Evolutionary conservation across 2,888 invertebrate species (phyloP).

Genomic region (Hyppa rectilinea): DNA sequence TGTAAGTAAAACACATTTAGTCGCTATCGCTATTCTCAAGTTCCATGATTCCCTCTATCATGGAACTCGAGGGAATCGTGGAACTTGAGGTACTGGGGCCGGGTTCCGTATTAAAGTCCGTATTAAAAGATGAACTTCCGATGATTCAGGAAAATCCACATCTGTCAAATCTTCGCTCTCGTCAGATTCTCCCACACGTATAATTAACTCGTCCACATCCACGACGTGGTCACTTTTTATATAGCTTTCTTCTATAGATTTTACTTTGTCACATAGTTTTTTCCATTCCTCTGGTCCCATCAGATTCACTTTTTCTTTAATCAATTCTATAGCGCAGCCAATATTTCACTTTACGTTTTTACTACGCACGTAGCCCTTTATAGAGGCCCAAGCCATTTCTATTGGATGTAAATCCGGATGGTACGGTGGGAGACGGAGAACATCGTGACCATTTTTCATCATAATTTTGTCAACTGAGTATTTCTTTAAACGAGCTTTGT

Average conservation of each 20-base stretch:
- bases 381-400: too few relatives aligned
- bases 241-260: slow-evolving; percentile 45
- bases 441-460: too few relatives aligned
- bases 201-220: slow-evolving; percentile 44
- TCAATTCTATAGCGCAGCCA: too few relatives aligned
- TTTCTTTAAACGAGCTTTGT: too few relatives aligned
- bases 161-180: slow-evolving; percentile 3
- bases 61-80: neutral
- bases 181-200: slow-evolving; percentile 14
- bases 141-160: slow-evolving; percentile 13
- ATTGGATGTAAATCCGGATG: too few relatives aligned
- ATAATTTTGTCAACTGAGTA: too few relatives aligned
- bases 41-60: slow-evolving; percentile 4
- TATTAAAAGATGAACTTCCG: too few relatives aligned
- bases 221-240: slow-evolving; percentile 33
- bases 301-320: slow-evolving; percentile 53
- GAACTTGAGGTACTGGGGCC: slow-evolving; percentile 8
- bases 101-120: slow-evolving; percentile 10
- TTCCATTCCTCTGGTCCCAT: slow-evolving; percentile 57
- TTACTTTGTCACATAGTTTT: slow-evolving; percentile 52
- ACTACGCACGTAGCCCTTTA: too few relatives aligned
- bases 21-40: too few relatives aligned
- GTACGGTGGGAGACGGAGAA: too few relatives aligned
- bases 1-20: too few relatives aligned
- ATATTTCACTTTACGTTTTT: too few relatives aligned